phyloP scores from a whole-genome alignment of 30 jellyfish, hydroid and myxozoan species.

The Turritopsis dohrnii region DNA sequence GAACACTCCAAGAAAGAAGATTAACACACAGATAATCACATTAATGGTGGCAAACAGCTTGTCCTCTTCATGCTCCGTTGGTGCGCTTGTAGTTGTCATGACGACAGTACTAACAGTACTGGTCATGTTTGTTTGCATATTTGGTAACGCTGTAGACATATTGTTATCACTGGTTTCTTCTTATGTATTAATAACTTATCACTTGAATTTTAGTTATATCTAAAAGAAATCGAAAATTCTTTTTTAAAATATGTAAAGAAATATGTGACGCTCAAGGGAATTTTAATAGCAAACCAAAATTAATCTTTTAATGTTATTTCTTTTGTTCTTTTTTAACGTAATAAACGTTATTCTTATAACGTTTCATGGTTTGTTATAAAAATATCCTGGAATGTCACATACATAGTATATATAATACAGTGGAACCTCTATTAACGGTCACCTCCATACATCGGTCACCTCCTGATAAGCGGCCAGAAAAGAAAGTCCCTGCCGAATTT shows the following conservation, averaged over 20 bases:
- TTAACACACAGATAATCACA: slow-evolving; percentile 36
- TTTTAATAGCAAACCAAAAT: background rate
- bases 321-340: no score
- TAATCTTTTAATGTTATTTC: background rate
- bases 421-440: no score
- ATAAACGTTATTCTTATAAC: no score
- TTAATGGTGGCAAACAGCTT: background rate
- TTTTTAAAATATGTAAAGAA: no score
- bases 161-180: no score
- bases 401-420: no score
- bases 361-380: no score
- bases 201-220: background rate
- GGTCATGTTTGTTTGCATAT: background rate
- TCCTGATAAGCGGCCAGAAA: no score
- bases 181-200: background rate
- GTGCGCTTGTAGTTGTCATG: background rate
- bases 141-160: background rate
- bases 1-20: slow-evolving; percentile 49
- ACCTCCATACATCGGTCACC: no score
- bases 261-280: no score
- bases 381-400: no score
- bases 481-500: no score
- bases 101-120: background rate
- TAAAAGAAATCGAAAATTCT: background rate
- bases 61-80: background rate